phyloP scores from a whole-genome alignment of 2,888 invertebrate species.

The Drosophila percnosoma region DNA sequence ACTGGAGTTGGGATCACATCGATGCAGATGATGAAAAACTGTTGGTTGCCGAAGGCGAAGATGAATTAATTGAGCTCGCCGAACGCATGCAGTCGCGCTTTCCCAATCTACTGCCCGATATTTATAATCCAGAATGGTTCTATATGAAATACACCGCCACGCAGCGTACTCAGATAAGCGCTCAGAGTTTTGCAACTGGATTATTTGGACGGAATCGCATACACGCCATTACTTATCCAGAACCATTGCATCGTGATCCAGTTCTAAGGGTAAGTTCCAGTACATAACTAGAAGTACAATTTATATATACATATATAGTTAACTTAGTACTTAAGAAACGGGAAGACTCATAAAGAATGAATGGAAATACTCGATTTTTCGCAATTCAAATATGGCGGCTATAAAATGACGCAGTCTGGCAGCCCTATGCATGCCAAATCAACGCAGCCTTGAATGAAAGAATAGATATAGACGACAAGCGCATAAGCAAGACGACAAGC shows the following conservation, averaged over 20 bases:
- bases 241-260: slow-evolving; percentile 88
- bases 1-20: slow-evolving; percentile 87
- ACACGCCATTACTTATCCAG: slow-evolving; percentile 88
- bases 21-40: slow-evolving; percentile 86
- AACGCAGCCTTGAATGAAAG: background rate
- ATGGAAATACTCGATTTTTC: background rate
- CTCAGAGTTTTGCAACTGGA: slow-evolving; percentile 90
- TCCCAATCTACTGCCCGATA: slow-evolving; percentile 87
- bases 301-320: background rate
- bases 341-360: background rate
- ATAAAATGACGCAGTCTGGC: slow-evolving; percentile 9
- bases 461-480: slow-evolving; percentile 11
- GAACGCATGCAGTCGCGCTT: slow-evolving; percentile 91
- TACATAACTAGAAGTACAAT: background rate
- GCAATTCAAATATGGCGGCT: slow-evolving; percentile 18
- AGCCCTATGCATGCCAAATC: slow-evolving; percentile 1
- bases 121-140: slow-evolving; percentile 85
- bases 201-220: slow-evolving; percentile 89
- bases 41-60: slow-evolving; percentile 90
- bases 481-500: slow-evolving; percentile 11
- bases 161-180: slow-evolving; percentile 91
- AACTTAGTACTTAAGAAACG: background rate
- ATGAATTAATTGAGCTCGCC: slow-evolving; percentile 90
- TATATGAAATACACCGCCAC: slow-evolving; percentile 92
- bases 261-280: slow-evolving; percentile 87